These are phyloP conservation scores for Coreius guichenoti DNA, from an alignment of 2,797 vertebrate species.

Conservation along the genomic window DNA sequence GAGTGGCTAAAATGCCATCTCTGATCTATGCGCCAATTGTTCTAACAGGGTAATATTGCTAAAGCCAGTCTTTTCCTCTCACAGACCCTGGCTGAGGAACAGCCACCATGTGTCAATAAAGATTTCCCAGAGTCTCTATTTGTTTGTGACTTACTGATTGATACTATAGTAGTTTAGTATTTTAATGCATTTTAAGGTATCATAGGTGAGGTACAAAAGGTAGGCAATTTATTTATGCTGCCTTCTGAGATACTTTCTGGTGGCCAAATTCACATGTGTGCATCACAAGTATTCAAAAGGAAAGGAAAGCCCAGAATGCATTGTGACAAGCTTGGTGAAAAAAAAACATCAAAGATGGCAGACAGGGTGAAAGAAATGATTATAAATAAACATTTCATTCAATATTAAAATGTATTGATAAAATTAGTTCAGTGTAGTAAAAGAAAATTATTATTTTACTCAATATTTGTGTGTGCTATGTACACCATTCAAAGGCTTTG, in stretches of 20 bases:
- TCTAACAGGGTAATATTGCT: neutral
- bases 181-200: neutral
- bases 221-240: neutral
- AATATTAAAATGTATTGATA: neutral
- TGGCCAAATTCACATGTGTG: neutral
- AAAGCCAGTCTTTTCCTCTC: conserved; percentile 2
- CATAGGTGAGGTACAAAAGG: neutral
- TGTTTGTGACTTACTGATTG: conserved; percentile 40
- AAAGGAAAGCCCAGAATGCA: neutral
- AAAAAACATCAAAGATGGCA: neutral
- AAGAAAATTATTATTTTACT: neutral
- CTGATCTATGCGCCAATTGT: conserved; percentile 7
- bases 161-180: neutral
- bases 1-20: neutral
- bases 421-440: neutral
- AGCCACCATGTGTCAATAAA: neutral
- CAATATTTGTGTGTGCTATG: neutral
- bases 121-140: neutral
- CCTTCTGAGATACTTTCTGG: neutral
- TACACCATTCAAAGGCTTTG: neutral
- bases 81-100: neutral
- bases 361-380: neutral
- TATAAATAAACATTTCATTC: neutral
- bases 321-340: neutral
- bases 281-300: neutral